Base-by-base conservation (phyloP, 2,888 invertebrate species). In the Tetragonula carbonaria region DNA sequence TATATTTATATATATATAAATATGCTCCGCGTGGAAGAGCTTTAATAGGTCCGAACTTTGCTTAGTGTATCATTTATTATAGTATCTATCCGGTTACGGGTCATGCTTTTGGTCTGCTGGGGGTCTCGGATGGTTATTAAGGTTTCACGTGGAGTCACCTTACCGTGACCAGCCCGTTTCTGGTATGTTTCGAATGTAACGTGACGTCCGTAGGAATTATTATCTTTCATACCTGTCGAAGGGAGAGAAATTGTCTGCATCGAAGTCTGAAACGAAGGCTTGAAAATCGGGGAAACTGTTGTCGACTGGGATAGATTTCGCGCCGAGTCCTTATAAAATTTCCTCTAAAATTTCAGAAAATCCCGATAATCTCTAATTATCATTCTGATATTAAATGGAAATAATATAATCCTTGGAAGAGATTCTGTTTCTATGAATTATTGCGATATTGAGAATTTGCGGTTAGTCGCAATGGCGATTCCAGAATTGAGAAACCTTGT, bases 21-120 rank as follows among this genome's bases (percentile, higher is more conserved):
- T 65, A 67, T 65, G 72, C 62, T 79, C 67, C 66, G 70, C 2
- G 55, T 67, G 16, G 57, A 53, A 80, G 78, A 90, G 88, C 89
- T 89, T 84, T 78, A 78, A 82, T 51, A 68, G 78, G 78, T 70
- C 73, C 78, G 70, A 86, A 82, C 75, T 74, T 80, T 79, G 70
- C 78, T 86, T 79, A 75, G 78, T 63, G 75, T 77, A 74, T 68
- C 86, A 85, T 86, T 91, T 86, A 90, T 90, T 86, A 88, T 87
- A 89, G 87, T 89, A 88, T 91, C 88, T 91, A 90, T 91, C 91
- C 91, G 90, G 90, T 91, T 91, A 90, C 92, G 87, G 88, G 89
- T 91, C 91, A 87, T 82, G 88, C 84, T 90, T 89, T 91, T 84
- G 79, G 86, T 87, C 84, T 85, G 86, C 86, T 78, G 85, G 89